Conservation (phyloP, 2,113 vertebrate genomes). For the Oryzias woworae region DNA sequence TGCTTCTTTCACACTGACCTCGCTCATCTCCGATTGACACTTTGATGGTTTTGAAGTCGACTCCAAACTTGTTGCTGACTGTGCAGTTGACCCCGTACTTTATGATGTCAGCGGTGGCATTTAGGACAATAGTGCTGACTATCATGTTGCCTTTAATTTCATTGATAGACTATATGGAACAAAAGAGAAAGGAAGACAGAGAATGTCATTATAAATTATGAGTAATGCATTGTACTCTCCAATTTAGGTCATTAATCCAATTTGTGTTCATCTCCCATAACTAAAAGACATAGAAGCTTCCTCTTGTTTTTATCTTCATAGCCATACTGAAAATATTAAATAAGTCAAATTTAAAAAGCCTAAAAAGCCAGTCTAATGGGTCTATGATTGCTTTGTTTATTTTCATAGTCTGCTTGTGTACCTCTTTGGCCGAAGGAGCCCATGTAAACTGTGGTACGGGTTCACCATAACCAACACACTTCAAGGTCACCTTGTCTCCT, state of each 20-base stretch:
- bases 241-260: neutral
- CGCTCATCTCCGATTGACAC: conserved; percentile 55
- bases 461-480: conserved; percentile 46
- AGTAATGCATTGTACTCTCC: conserved; percentile 1
- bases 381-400: neutral
- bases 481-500: conserved; percentile 65
- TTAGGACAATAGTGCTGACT: conserved; percentile 77
- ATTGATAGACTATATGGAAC: conserved; percentile 47
- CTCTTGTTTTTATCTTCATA: neutral
- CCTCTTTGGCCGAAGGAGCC: conserved; percentile 64
- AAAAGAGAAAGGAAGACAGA: neutral
- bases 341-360: no score
- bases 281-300: neutral
- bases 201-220: neutral
- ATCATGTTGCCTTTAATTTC: conserved; percentile 65
- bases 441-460: conserved; percentile 69
- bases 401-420: conserved; percentile 5
- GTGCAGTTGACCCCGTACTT: conserved; percentile 76
- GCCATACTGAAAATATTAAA: no score
- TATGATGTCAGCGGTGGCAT: conserved; percentile 72
- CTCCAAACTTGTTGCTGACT: conserved; percentile 74
- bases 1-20: conserved; percentile 52
- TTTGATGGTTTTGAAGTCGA: conserved; percentile 50
- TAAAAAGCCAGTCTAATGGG: neutral
- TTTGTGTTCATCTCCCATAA: neutral